Conservation (phyloP, 1,140 invertebrate genomes). For the Trachymyrmex septentrionalis region DNA sequence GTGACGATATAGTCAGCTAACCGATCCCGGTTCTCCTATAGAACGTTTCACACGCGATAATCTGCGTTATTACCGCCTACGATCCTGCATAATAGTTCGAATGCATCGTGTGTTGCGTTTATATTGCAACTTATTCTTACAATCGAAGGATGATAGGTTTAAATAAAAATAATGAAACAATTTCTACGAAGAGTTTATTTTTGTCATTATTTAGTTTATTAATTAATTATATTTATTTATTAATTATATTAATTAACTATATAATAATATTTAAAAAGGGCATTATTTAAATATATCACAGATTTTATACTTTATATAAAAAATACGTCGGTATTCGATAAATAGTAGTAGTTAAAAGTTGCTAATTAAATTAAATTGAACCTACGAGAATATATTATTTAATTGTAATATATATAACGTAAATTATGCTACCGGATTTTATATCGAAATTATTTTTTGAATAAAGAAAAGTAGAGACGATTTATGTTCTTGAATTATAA, state of each 20-base stretch:
- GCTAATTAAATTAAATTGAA: background rate
- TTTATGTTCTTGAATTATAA: background rate
- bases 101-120: background rate
- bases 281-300: background rate
- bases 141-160: background rate
- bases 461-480: background rate
- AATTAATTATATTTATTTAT: conserved; percentile 1
- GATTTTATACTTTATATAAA: background rate
- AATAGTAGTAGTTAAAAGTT: background rate
- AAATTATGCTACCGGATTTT: background rate
- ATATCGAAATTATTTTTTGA: background rate
- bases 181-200: background rate
- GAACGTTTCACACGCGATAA: conserved; percentile 70
- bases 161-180: conserved; percentile 15
- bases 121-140: background rate
- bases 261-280: background rate
- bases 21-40: conserved; percentile 67
- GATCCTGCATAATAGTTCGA: conserved; percentile 35
- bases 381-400: background rate
- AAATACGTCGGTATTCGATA: too few species aligned
- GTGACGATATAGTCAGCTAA: conserved; percentile 76
- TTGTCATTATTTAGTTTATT: background rate
- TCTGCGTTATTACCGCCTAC: conserved; percentile 65
- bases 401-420: background rate
- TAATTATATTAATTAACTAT: background rate